These are phyloP conservation scores for Ophiodon elongatus DNA, from an alignment of 2,113 vertebrate genomes.

Conservation along the genomic window DNA sequence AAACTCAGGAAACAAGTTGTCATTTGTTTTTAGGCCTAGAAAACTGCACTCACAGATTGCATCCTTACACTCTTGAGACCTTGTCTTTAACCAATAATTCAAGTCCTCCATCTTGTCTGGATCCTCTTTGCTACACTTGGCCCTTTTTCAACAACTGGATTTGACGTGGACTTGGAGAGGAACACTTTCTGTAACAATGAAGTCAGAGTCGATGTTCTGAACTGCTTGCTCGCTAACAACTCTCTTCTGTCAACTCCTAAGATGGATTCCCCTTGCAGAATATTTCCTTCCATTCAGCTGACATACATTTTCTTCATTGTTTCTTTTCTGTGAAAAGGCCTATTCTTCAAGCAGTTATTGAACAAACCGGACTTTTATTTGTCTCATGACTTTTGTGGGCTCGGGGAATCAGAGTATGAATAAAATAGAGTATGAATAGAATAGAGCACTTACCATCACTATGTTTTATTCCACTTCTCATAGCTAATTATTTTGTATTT, in stretches of 20 bases:
- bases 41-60: neutral
- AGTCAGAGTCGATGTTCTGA: conserved; percentile 12
- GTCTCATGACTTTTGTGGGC: neutral
- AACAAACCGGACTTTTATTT: neutral
- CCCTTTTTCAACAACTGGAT: conserved; percentile 10
- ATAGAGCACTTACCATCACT: neutral
- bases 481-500: neutral
- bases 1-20: neutral
- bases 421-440: neutral
- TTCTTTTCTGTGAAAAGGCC: neutral
- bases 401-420: neutral
- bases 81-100: conserved; percentile 12
- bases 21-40: neutral
- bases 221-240: neutral
- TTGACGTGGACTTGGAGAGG: neutral
- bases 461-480: neutral
- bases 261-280: neutral
- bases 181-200: conserved; percentile 14
- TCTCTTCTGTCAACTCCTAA: conserved; percentile 1
- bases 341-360: conserved; percentile 7
- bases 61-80: conserved; percentile 1
- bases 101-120: conserved; percentile 1
- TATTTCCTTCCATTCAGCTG: neutral
- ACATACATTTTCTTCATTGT: neutral
- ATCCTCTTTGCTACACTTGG: conserved; percentile 18